Conservation (phyloP, 2,113 vertebrate species). For the Colistium nudipinnis region DNA sequence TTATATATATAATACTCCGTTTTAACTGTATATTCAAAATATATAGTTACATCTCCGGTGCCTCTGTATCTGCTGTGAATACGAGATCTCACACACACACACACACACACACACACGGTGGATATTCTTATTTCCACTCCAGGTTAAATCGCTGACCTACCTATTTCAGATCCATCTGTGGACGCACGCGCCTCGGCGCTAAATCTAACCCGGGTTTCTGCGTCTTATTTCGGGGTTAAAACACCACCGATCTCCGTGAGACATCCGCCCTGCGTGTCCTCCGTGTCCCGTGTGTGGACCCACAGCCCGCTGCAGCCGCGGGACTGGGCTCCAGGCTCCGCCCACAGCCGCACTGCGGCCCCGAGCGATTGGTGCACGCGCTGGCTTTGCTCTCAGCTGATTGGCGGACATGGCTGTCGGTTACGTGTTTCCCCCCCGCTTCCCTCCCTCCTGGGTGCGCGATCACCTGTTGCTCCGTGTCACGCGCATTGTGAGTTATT, state of each 20-base stretch:
- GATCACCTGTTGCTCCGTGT: conserved; percentile 73
- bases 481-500: not conserved
- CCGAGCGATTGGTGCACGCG: conserved; percentile 24
- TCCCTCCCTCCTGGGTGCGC: no score
- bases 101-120: conserved; percentile 3
- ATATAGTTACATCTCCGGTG: no score
- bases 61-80: no score
- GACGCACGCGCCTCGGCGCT: not conserved
- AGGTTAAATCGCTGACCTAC: no score
- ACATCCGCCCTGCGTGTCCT: conserved; percentile 6
- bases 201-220: not conserved
- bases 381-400: not conserved
- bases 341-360: conserved; percentile 43
- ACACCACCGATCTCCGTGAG: not conserved
- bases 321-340: conserved; percentile 47
- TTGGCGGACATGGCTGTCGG: conserved; percentile 46
- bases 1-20: no score
- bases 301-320: conserved; percentile 18
- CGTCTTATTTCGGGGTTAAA: not conserved
- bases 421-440: conserved; percentile 33
- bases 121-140: conserved; percentile 30
- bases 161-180: not conserved
- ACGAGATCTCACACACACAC: no score
- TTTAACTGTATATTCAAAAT: no score
- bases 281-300: conserved; percentile 36